Conservation (phyloP, 2,113 vertebrate species). For the Xenus cinereus region DNA sequence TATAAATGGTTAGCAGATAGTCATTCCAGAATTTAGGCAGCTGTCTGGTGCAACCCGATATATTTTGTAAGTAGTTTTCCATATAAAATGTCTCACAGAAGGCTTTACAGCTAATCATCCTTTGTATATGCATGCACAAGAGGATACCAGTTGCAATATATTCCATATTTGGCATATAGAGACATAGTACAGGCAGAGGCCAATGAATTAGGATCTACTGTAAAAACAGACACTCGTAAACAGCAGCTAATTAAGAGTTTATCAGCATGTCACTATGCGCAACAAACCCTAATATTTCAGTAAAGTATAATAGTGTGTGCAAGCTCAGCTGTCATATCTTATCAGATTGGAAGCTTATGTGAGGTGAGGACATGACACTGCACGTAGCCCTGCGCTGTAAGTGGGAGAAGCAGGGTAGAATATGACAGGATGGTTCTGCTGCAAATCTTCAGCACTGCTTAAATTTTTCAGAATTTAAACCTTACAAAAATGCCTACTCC, state of each 20-base stretch:
- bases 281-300: not conserved
- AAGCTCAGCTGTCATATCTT: not conserved
- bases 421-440: not conserved
- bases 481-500: not conserved
- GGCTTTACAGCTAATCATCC: constrained; percentile 41
- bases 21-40: constrained; percentile 23
- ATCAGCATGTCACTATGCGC: constrained; percentile 6
- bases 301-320: not conserved
- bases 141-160: not conserved
- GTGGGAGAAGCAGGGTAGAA: not conserved
- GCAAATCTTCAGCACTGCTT: not conserved
- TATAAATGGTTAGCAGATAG: constrained; percentile 17
- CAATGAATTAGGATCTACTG: not conserved
- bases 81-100: constrained; percentile 19
- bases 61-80: constrained; percentile 23
- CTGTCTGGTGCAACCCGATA: not conserved
- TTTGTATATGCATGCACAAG: not conserved
- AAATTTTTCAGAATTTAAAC: not conserved
- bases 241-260: constrained; percentile 51
- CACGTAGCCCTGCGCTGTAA: not conserved
- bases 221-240: not conserved
- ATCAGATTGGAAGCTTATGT: not conserved
- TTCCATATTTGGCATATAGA: not conserved
- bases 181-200: not conserved
- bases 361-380: not conserved